Conservation (phyloP, 2,113 vertebrate genomes). For the Zeus faber region DNA sequence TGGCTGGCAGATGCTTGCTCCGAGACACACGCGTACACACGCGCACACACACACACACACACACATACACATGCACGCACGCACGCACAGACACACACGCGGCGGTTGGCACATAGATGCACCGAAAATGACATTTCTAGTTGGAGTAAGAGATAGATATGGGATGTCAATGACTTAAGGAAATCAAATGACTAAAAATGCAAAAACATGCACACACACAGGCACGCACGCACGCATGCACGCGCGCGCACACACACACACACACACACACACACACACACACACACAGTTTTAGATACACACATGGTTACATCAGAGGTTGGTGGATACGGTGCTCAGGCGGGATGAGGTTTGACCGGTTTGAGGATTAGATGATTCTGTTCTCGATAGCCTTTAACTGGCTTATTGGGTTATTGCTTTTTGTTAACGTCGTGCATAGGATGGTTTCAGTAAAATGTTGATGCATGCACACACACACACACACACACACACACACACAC, state of each 20-base stretch:
- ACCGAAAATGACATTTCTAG: background rate
- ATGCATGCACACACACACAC: background rate
- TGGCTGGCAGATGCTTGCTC: constrained; percentile 48
- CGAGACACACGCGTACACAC: background rate
- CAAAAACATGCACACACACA: background rate
- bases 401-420: too few relatives aligned
- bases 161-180: too few relatives aligned
- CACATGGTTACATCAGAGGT: too few relatives aligned
- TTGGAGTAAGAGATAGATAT: background rate
- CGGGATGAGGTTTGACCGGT: too few relatives aligned
- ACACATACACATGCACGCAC: background rate
- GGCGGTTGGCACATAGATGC: background rate
- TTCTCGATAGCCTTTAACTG: too few relatives aligned
- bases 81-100: background rate
- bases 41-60: constrained; percentile 4
- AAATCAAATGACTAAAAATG: background rate
- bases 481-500: background rate
- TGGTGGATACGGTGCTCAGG: too few relatives aligned
- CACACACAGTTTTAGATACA: too few relatives aligned
- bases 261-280: background rate
- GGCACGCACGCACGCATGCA: background rate
- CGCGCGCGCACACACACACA: background rate
- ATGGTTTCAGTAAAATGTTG: background rate
- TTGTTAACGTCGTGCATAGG: too few relatives aligned
- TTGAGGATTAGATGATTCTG: too few relatives aligned